Base-by-base conservation (phyloP, 2,797 vertebrate genomes). In the Sebastes diaconus region DNA sequence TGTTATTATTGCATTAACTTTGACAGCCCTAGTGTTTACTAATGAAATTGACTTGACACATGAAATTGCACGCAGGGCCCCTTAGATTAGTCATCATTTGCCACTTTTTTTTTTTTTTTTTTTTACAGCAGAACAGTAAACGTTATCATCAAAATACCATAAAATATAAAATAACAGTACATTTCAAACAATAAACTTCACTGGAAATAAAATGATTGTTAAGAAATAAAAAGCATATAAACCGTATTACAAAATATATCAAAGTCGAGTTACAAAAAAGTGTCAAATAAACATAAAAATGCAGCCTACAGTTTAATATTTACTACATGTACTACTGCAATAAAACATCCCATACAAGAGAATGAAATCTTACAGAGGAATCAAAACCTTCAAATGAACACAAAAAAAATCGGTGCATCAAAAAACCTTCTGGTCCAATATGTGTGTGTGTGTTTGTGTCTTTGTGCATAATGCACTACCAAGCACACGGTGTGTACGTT, bases 361-460 rank as follows among this genome's bases (percentile, higher is more conserved):
- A 54, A 39, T 54, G 0, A 82, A 77, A 59, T 81, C 20, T 61
- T 32, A 75, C 20, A 77, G 13, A 68, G 22, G 24, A 66, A 54
- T 77, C 8, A 29, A 69, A 80, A 20, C 22, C n/a, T 80, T 83
- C 24, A 69, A 74, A 84, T 59, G 4, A 76, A 80, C 8, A 54
- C 27, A 39, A 36, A 36, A 46, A 55, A 61, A 36, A 69, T 50
- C 13, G 2, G 32, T 6, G 22, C 10, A 61, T 52, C 55, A 75
- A 65, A 75, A 78, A 34, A 79, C 52, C 52, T 34, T 34, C 59
- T 61, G 68, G 30, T 73, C 32, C 63, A 59, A 34, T 42, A 32
- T 71, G 24, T 36, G 27, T 32, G 50, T 30, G 29, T 34, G 50
- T 54, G 63, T 60, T 20, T 63, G 55, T 69, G 20, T 57, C 52